Base-by-base conservation (phyloP, 2,888 invertebrate species). In the Patella depressa region DNA sequence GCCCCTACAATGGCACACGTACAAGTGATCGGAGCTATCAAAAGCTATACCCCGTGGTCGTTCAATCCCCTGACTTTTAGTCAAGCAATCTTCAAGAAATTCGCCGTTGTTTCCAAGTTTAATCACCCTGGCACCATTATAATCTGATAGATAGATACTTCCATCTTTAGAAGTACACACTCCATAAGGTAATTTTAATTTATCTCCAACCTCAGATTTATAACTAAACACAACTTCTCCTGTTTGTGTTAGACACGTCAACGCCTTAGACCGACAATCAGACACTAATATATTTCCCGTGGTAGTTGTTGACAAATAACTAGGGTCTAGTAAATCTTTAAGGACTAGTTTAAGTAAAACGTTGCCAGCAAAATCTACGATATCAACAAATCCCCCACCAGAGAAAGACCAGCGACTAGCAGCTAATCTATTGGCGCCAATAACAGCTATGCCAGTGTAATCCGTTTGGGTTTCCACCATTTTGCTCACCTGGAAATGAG, bases 261-360 rank as follows among this genome's bases (percentile, higher is more conserved):
- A 19, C 2, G 65, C 65, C 24, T 65, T 65, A 65, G 65, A 65
- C 24, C 24, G 19, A 24, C 65, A 65, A 65, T 65, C 65, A 24
- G 65, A 65, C 24, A 65, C 24, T 19, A 65, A 24, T 24, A 65
- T 65, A 65, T 65, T 65, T 65, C 65, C 65, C 3, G 19, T 65
- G 15, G 19, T 24, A 65, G 65, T 65, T 65, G 65, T 24, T 24
- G 65, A 65, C 14, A 65, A 65, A 65, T 65, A 65, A 19, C 65
- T 65, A 65, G 65, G 65, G 14, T 65, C 65, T 24, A 65, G 14
- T 65, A 65, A 65, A 65, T 65, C 65, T 65, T 65, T 65, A 9
- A 65, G 24, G 19, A 65, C 19, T 19, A 65, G 11, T 24, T 65
- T 65, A 19, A 24, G 65, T 24, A 65, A 24, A 19, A 65, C 65